phyloP scores from a whole-genome alignment of 2,888 invertebrate genomes.

The Leucoptera coffeella region DNA sequence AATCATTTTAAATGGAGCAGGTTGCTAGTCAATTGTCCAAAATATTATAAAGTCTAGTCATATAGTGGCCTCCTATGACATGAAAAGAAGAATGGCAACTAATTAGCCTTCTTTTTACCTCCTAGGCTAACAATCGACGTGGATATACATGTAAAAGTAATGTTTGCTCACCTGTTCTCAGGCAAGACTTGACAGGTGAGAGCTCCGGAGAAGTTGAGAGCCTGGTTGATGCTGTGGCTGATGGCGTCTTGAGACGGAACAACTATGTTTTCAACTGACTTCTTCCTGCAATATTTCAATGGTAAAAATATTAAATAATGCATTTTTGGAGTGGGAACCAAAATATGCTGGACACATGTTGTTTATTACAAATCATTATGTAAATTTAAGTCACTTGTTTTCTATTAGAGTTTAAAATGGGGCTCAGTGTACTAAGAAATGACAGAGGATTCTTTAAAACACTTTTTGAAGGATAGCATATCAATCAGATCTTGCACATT shows the following conservation, averaged over 20 bases:
- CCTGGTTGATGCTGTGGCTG: conserved; percentile 57
- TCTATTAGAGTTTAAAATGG: neutral
- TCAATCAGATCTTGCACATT: no score
- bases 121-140: no score
- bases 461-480: no score
- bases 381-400: neutral
- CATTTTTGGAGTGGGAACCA: neutral
- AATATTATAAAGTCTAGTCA: no score
- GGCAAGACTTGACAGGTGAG: conserved; percentile 36
- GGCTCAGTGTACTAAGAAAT: neutral
- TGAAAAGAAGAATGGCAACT: no score
- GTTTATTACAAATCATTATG: neutral
- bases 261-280: conserved; percentile 60
- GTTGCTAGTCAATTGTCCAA: no score
- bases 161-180: conserved; percentile 43
- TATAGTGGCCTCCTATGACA: no score
- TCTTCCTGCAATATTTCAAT: conserved; percentile 37
- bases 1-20: no score
- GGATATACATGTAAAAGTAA: no score
- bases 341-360: neutral
- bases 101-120: no score
- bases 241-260: conserved; percentile 62
- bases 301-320: conserved; percentile 1
- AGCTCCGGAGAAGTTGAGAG: conserved; percentile 49
- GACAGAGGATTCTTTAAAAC: no score